Evolutionary conservation across 2,888 invertebrate species (phyloP).

Genomic region (Thyatira batis): DNA sequence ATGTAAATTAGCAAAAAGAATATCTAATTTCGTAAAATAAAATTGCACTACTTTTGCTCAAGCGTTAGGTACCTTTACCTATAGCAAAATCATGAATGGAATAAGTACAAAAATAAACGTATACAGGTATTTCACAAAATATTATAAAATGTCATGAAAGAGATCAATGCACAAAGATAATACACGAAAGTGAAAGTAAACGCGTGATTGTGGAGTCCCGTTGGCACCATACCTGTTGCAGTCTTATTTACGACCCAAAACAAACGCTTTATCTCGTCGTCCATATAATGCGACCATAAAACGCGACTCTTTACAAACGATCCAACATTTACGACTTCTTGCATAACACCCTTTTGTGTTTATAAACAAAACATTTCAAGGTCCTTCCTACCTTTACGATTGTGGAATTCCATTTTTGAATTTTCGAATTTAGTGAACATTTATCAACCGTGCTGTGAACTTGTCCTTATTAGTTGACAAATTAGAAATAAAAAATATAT

Average conservation of each 20-base stretch:
- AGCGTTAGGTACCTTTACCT: no score
- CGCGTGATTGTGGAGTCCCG: slow-evolving; percentile 75
- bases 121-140: slow-evolving; percentile 16
- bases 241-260: slow-evolving; percentile 82
- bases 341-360: slow-evolving; percentile 77
- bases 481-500: not conserved
- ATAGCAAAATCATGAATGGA: no score
- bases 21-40: no score
- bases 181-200: slow-evolving; percentile 75
- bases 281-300: slow-evolving; percentile 78
- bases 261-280: slow-evolving; percentile 80
- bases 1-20: not conserved
- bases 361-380: slow-evolving; percentile 80
- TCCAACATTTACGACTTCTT: slow-evolving; percentile 66
- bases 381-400: slow-evolving; percentile 57
- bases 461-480: slow-evolving; percentile 31
- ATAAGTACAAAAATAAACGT: not conserved
- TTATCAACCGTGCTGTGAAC: slow-evolving; percentile 50
- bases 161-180: slow-evolving; percentile 70
- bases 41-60: no score
- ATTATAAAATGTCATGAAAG: slow-evolving; percentile 35
- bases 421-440: slow-evolving; percentile 60
- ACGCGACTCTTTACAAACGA: slow-evolving; percentile 66
- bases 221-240: slow-evolving; percentile 80
- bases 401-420: slow-evolving; percentile 36